These are phyloP conservation scores for Varroa destructor DNA, from an alignment of 1,140 invertebrate species.

Conservation along the genomic window DNA sequence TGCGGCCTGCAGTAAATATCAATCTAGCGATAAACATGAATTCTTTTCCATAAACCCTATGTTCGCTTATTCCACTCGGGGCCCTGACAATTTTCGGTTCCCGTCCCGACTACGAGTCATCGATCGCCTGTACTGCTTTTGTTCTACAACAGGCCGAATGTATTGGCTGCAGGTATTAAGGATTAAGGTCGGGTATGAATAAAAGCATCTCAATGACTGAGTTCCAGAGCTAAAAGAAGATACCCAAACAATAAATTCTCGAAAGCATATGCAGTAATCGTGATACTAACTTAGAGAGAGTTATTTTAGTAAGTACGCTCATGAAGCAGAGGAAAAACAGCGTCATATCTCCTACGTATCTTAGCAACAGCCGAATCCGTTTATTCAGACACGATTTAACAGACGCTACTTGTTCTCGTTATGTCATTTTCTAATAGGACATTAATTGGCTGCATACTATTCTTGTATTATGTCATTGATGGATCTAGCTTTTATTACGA, in stretches of 20 bases:
- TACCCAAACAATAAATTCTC: too few relatives aligned
- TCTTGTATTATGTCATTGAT: not conserved
- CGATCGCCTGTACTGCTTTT: conserved; percentile 45
- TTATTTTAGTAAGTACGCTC: not conserved
- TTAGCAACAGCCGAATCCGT: not conserved
- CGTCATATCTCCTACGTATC: not conserved
- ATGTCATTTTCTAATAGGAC: not conserved
- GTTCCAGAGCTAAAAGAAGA: not conserved
- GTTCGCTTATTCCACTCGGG: conserved; percentile 4
- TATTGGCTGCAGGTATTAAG: not conserved
- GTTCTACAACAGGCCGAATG: conserved; percentile 34
- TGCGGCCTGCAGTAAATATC: too few relatives aligned
- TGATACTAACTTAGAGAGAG: not conserved
- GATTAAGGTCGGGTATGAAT: not conserved
- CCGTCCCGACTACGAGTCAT: conserved; percentile 43
- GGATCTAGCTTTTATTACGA: not conserved
- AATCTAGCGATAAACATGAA: too few relatives aligned
- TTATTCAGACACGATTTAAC: too few relatives aligned
- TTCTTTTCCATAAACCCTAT: not conserved
- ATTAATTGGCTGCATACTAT: not conserved
- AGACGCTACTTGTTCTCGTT: too few relatives aligned
- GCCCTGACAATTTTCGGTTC: conserved; percentile 33
- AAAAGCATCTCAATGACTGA: not conserved
- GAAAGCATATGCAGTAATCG: too few relatives aligned
- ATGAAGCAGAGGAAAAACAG: not conserved